Evolutionary conservation across 2,888 invertebrate species (phyloP).

Genomic region (Rhyacophila evoluta): DNA sequence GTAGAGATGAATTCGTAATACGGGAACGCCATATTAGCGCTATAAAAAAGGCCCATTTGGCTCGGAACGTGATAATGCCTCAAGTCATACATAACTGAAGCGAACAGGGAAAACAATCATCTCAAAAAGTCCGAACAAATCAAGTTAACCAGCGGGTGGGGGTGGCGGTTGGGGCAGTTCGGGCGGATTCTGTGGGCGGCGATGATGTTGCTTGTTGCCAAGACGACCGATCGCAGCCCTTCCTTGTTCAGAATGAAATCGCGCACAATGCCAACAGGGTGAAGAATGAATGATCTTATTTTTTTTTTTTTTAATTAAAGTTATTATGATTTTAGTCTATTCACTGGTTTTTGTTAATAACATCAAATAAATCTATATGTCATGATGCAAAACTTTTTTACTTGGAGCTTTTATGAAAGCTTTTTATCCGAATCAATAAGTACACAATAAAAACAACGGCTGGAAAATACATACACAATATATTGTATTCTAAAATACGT

Average conservation of each 20-base stretch:
- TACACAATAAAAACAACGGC: too few species aligned
- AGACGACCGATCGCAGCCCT: conserved; percentile 46
- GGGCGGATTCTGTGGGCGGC: conserved; percentile 39
- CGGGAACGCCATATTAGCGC: conserved; percentile 33
- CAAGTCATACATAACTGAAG: conserved; percentile 47
- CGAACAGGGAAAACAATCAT: conserved; percentile 52
- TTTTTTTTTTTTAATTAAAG: too few species aligned
- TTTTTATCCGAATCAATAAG: too few species aligned
- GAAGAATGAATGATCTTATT: neutral
- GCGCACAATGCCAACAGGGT: neutral
- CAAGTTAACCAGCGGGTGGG: conserved; percentile 48
- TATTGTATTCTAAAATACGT: too few species aligned
- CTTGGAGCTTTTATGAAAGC: too few species aligned
- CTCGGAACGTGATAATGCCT: conserved; percentile 52
- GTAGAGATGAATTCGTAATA: conserved; percentile 9
- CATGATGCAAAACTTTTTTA: too few species aligned
- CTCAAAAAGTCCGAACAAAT: conserved; percentile 52
- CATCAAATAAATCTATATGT: too few species aligned
- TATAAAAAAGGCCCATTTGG: conserved; percentile 32
- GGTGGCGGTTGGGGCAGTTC: conserved; percentile 28
- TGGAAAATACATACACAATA: too few species aligned
- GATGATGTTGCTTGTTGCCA: conserved; percentile 54
- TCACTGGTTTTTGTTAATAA: too few species aligned
- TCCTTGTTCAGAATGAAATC: neutral
- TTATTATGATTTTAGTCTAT: too few species aligned